Evolutionary conservation across 2,888 invertebrate genomes (phyloP), one percentile per base, ranked within the genome.

Genomic region (Drosophila gaucha): DNA sequence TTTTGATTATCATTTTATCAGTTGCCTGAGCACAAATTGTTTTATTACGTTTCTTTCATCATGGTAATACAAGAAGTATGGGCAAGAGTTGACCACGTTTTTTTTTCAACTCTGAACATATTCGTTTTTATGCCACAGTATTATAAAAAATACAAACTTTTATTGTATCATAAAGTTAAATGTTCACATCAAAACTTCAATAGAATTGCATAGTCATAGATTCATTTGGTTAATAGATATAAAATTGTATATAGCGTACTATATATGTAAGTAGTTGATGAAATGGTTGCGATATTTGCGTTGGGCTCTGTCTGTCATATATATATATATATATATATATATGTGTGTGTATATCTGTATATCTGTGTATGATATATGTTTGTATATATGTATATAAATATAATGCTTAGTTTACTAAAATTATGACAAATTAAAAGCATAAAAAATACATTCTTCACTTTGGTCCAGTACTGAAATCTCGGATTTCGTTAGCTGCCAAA

Each of bases 391-490:
- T 44, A 14, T 52, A 54, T 57, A 67, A 62, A 57, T 52, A 72
- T 57, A 14, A 56, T 55, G 38, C 69, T 69, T 78, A 66, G 38
- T 12, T 47, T 1, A 9, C 52, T 76, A 67, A 44, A 41, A 59
- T 55, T 73, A 75, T 65, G 78, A 75, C 68, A 75, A 67, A 60
- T 82, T 78, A 77, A 75, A 75, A 72, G 52, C 70, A 76, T 66
- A 78, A 14, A 71, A 78, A 74, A 79, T 87, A 87, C 77, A 79
- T 86, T 82, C 62, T 74, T 82, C 68, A 83, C 79, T 84, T 84
- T 87, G 83, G 84, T 88, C 78, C 86, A 84, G 88, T 88, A 71
- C 68, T 74, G 87, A 85, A 88, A 85, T 85, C 85, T 85, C 80
- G 68, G 85, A 88, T 85, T 86, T 76, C 88, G 55, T 83, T 84